Evolutionary conservation across 1,140 invertebrate genomes (phyloP), one percentile per base, ranked within the genome.

Genomic region (Ditylenchus dipsaci): DNA sequence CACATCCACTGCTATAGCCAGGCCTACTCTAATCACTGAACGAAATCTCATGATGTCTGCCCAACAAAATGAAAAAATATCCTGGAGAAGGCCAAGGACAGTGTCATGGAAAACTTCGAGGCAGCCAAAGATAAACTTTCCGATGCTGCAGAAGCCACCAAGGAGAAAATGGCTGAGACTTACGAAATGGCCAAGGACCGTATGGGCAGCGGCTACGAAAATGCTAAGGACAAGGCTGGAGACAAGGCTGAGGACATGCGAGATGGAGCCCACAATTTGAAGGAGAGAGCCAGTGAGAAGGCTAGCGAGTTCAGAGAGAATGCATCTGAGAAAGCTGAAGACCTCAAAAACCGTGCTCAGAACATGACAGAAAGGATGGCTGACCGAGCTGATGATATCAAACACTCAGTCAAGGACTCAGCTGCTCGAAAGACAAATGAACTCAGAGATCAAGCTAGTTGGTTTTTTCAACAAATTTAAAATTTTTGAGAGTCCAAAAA

Each of bases 341-440:
- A 65, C 9, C 26, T 65, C 26, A 65, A 65, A 42, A 42, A 65
- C 0, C 38, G 26, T 21, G 63, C 47, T 53, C 33, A 38, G 3
- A 38, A 38, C 33, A 38, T 38, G 33, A 3, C 3, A 38, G 33
- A 38, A 38, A 38, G 3, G 33, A 11, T 11, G 3, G 33, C 3
- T 38, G 33, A 38, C 11, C 33, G 33, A 38, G 33, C 33, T 38
- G 3, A 38, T 5, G 33, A 38, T 5, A 38, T 38, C 33, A 38
- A 38, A 11, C 3, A 38, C 33, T 5, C 3, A 38, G 33, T 38
- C 33, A 38, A 38, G 33, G 33, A 38, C 33, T 5, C 3, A 38
- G 33, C 33, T 11, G 33, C 33, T 38, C 33, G 11, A 3, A 38
- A 38, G 33, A 38, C 33, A 3, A 5, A 38, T 38, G 33, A 38